A percentile compares a stretch with the other conserved stretches of the same genome.
phyloP scores from a whole-genome alignment of 2,797 vertebrate genomes.

The Phylloscopus collybita region DNA sequence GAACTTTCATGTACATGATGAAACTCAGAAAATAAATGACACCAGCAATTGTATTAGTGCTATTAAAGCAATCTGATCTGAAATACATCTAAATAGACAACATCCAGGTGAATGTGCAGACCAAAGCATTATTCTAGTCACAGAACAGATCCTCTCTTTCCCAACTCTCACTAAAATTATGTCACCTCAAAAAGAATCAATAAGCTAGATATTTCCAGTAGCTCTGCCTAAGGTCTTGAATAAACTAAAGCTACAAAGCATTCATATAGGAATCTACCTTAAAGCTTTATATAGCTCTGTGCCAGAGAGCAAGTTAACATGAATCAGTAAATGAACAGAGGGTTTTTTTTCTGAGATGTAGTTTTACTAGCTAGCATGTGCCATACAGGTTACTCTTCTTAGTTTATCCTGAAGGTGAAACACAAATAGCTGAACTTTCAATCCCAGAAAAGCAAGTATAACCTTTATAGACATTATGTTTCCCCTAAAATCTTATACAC shows the following conservation, averaged over 20 bases:
- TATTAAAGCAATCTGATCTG: background rate
- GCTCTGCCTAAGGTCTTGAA: background rate
- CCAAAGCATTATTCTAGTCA: background rate
- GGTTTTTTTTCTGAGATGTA: background rate
- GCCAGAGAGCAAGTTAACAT: background rate
- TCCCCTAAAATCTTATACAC: background rate
- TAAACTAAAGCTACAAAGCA: background rate
- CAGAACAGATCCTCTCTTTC: background rate
- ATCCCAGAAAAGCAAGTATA: background rate
- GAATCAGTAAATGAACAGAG: background rate
- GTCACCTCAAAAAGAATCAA: background rate
- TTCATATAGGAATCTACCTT: background rate
- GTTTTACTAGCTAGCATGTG: background rate
- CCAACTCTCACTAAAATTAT: background rate
- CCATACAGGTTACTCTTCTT: background rate
- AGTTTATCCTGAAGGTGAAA: background rate
- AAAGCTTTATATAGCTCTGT: background rate
- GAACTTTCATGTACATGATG: background rate
- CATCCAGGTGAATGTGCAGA: background rate
- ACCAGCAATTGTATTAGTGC: background rate
- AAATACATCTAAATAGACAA: background rate
- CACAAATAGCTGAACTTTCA: background rate
- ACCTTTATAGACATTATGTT: background rate
- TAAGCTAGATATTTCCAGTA: background rate
- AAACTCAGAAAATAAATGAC: background rate